Percentiles rank a stretch among this genome's conserved stretches.
phyloP scores from a whole-genome alignment of 2,113 vertebrate genomes.

The Apeltes quadracus region DNA sequence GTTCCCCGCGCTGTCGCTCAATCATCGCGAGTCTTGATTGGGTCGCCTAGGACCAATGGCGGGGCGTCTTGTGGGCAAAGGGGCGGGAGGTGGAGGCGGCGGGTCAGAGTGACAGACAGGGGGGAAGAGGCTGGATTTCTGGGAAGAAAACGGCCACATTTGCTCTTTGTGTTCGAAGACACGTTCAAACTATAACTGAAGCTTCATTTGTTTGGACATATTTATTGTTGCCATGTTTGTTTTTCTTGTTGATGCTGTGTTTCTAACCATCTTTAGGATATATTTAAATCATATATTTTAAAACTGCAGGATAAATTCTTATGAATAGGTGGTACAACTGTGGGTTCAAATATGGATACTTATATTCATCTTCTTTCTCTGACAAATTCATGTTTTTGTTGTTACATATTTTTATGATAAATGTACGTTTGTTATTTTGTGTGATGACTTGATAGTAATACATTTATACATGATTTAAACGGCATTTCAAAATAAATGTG shows the following conservation, averaged over 20 bases:
- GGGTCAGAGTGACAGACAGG: slow-evolving; percentile 43
- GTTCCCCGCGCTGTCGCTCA: slow-evolving; percentile 30
- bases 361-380: neutral
- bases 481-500: neutral
- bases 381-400: neutral
- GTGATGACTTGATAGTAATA: neutral
- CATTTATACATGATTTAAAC: neutral
- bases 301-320: neutral
- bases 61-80: slow-evolving; percentile 32
- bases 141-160: slow-evolving; percentile 37
- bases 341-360: neutral
- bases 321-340: neutral
- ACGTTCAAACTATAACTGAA: neutral
- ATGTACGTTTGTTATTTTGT: neutral
- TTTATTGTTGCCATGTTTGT: slow-evolving; percentile 50
- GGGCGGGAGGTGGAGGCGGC: slow-evolving; percentile 43
- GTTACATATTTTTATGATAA: neutral
- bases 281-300: neutral
- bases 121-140: slow-evolving; percentile 29
- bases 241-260: neutral
- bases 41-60: slow-evolving; percentile 64
- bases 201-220: neutral
- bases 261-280: neutral
- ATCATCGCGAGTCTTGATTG: slow-evolving; percentile 68
- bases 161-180: slow-evolving; percentile 43